Percentiles rank a stretch among this genome's conserved stretches.
Conservation (phyloP, 2,888 invertebrate species). For the Panorpa germanica region DNA sequence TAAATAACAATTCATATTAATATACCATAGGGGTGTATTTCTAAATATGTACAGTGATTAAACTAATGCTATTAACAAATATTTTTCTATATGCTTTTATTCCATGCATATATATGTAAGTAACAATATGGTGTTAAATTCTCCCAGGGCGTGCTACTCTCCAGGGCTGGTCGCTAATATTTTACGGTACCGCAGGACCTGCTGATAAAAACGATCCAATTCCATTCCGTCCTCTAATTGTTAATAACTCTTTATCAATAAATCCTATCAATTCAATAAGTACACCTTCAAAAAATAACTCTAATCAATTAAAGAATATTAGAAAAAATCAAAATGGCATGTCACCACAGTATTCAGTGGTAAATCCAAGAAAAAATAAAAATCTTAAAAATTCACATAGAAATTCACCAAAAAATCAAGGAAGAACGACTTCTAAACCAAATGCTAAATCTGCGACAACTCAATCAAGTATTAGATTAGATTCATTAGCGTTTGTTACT, state of each 20-base stretch:
- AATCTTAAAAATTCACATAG: slow-evolving; percentile 32
- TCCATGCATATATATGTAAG: slow-evolving; percentile 14
- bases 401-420: slow-evolving; percentile 19
- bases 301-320: slow-evolving; percentile 15
- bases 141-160: slow-evolving; percentile 67
- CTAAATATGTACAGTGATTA: too few species aligned
- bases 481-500: slow-evolving; percentile 8
- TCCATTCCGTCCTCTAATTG: slow-evolving; percentile 24
- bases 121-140: slow-evolving; percentile 14
- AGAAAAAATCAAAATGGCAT: slow-evolving; percentile 11
- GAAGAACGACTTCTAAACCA: slow-evolving; percentile 8
- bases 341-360: slow-evolving; percentile 23
- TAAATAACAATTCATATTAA: too few species aligned
- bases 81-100: slow-evolving; percentile 13
- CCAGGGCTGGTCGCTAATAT: slow-evolving; percentile 83
- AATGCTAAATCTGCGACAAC: slow-evolving; percentile 23
- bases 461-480: slow-evolving; percentile 24
- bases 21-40: too few species aligned
- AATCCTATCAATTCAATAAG: too few species aligned
- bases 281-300: too few species aligned
- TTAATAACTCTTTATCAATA: too few species aligned
- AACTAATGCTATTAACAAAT: too few species aligned
- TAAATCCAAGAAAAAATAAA: slow-evolving; percentile 32
- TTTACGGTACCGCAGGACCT: slow-evolving; percentile 67
- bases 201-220: slow-evolving; percentile 42